phyloP scores from a whole-genome alignment of 2,113 vertebrate genomes.

The Spermophilus dauricus region DNA sequence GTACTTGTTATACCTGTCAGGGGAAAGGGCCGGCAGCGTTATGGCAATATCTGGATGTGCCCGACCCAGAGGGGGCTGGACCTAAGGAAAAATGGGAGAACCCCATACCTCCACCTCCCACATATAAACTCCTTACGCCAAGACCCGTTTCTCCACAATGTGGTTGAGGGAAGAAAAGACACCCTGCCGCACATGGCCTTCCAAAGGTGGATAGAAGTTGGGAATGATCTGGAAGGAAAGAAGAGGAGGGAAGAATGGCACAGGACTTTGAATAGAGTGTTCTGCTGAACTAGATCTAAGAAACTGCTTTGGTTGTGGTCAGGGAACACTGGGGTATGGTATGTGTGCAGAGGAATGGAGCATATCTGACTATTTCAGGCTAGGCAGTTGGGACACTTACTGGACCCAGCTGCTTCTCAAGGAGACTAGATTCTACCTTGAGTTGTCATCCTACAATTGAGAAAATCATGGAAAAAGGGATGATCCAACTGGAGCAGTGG shows the following conservation, averaged over 20 bases:
- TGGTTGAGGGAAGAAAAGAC: slow-evolving; percentile 98
- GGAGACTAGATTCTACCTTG: background rate
- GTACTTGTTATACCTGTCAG: background rate
- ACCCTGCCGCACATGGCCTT: slow-evolving; percentile 95
- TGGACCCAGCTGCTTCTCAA: background rate
- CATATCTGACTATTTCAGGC: background rate
- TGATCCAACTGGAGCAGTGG: background rate
- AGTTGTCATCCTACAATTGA: background rate
- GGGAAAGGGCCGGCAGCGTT: background rate
- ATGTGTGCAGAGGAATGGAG: background rate
- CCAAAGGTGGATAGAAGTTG: slow-evolving; percentile 96
- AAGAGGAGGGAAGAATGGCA: fast-evolving
- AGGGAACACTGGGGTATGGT: background rate
- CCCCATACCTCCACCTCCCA: background rate
- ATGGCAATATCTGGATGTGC: background rate
- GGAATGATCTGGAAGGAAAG: slow-evolving; percentile 94
- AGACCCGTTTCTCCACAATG: slow-evolving; percentile 98
- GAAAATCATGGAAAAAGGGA: background rate
- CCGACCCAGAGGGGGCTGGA: background rate
- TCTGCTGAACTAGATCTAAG: background rate
- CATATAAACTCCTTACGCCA: slow-evolving; percentile 92
- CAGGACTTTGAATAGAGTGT: background rate
- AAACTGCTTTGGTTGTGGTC: background rate
- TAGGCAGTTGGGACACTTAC: background rate
- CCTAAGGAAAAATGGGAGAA: background rate